These are phyloP conservation scores for Copidosoma aretas DNA, from an alignment of 2,888 invertebrate species.

Conservation along the genomic window DNA sequence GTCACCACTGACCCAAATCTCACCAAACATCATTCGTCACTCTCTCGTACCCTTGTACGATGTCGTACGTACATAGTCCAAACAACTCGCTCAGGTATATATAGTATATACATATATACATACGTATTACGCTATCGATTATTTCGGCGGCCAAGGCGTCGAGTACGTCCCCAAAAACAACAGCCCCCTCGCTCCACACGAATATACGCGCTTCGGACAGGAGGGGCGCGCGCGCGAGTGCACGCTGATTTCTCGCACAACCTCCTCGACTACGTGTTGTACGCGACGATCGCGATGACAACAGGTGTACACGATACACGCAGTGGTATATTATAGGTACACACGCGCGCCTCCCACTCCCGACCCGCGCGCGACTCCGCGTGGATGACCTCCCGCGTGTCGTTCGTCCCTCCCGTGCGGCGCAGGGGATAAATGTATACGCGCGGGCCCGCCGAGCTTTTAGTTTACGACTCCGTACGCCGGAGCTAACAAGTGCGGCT, in stretches of 20 bases:
- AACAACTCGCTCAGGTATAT: no score
- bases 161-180: no score
- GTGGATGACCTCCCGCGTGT: conserved; percentile 57
- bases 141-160: no score
- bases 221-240: neutral
- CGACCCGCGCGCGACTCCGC: conserved; percentile 25
- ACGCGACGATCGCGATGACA: conserved; percentile 41
- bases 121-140: no score
- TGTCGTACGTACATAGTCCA: no score
- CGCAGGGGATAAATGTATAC: conserved; percentile 61
- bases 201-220: neutral
- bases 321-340: no score
- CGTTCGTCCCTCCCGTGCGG: conserved; percentile 49
- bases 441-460: conserved; percentile 56
- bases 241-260: no score
- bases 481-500: conserved; percentile 39
- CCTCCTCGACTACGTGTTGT: no score
- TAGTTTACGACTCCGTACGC: conserved; percentile 49
- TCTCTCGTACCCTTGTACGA: no score
- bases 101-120: no score
- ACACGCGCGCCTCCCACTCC: conserved; percentile 36
- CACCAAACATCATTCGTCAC: no score
- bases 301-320: conserved; percentile 52
- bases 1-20: no score
- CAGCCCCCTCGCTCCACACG: neutral